A percentile compares a stretch with the other conserved stretches of the same genome.
Evolutionary conservation across 2,888 invertebrate species (phyloP).

Genomic region (Lissonota sp.): DNA sequence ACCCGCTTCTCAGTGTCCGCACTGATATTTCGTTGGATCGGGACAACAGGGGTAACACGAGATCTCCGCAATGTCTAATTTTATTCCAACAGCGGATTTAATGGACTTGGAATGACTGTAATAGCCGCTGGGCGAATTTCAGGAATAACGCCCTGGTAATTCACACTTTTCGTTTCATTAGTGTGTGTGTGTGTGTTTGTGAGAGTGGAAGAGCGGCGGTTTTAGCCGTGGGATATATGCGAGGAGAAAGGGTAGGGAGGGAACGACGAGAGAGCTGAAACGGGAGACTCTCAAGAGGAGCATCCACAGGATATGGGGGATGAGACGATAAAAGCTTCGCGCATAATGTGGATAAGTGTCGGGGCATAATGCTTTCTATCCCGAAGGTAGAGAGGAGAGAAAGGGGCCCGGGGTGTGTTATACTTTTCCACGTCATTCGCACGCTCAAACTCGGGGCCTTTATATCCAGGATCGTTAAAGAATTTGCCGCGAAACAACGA

Average conservation of each 20-base stretch:
- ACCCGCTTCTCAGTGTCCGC: background rate
- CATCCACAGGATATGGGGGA: constrained; percentile 31
- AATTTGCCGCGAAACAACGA: constrained; percentile 35
- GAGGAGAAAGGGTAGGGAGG: background rate
- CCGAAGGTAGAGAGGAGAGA: background rate
- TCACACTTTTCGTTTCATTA: constrained; percentile 25
- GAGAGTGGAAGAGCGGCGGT: background rate
- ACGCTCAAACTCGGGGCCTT: constrained; percentile 41
- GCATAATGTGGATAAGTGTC: constrained; percentile 65
- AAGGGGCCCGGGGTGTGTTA: constrained; percentile 46
- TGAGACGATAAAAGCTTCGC: constrained; percentile 62
- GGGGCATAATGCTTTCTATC: constrained; percentile 63
- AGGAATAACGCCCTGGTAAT: constrained; percentile 32
- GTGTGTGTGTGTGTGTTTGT: background rate
- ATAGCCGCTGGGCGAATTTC: constrained; percentile 44
- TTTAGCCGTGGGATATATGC: background rate
- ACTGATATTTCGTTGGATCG: background rate
- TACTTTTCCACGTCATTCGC: constrained; percentile 60
- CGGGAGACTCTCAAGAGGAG: constrained; percentile 51
- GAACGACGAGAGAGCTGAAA: constrained; percentile 27
- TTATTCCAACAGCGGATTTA: constrained; percentile 42
- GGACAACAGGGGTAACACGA: background rate
- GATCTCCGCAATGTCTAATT: constrained; percentile 13
- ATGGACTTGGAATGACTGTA: constrained; percentile 50
- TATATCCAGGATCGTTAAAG: constrained; percentile 53